Percentiles rank a stretch among this genome's conserved stretches.
Evolutionary conservation across 2,888 invertebrate genomes (phyloP).

Genomic region (Noctua fimbriata): DNA sequence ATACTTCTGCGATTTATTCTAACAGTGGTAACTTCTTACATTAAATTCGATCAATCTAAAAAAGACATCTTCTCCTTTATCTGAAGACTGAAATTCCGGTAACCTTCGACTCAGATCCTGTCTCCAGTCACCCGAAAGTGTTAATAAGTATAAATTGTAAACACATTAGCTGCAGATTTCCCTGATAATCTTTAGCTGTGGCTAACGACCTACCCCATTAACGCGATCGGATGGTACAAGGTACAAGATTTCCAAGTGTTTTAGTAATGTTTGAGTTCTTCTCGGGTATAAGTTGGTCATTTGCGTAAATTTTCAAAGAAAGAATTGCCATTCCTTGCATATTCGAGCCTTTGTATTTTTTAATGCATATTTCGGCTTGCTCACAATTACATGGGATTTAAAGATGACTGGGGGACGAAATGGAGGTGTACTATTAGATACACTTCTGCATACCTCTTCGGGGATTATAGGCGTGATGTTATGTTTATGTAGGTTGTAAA

Average conservation of each 20-base stretch:
- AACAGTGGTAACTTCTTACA: background rate
- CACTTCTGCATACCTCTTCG: too few relatives aligned
- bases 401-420: too few relatives aligned
- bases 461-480: too few relatives aligned
- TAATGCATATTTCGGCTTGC: background rate
- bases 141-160: constrained; percentile 80
- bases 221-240: constrained; percentile 72
- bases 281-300: background rate
- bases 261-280: background rate
- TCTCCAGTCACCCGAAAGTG: constrained; percentile 36
- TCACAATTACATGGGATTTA: too few relatives aligned
- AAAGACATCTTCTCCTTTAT: background rate
- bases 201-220: constrained; percentile 87
- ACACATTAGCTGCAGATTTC: constrained; percentile 82
- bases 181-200: constrained; percentile 84
- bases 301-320: background rate
- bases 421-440: background rate
- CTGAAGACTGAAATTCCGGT: constrained; percentile 30
- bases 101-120: constrained; percentile 25
- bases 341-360: too few relatives aligned
- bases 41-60: background rate
- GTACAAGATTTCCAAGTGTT: constrained; percentile 39
- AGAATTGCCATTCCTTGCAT: too few relatives aligned
- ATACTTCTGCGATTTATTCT: background rate
- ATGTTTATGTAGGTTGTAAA: too few relatives aligned